Evolutionary conservation across 2,113 vertebrate genomes (phyloP).

Genomic region (Pedionomus torquatus): DNA sequence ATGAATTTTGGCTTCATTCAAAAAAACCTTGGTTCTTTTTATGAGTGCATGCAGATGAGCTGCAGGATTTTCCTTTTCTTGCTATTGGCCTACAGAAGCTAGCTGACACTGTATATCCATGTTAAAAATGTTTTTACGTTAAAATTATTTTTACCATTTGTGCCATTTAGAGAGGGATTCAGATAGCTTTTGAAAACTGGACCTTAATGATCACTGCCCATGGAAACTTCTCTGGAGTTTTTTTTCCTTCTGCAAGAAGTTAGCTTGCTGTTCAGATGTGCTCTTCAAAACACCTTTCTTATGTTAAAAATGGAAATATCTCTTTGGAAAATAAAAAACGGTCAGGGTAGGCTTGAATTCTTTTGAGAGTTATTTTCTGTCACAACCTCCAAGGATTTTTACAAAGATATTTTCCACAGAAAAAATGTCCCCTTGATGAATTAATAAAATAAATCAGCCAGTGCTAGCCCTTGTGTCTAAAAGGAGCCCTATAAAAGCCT

Average conservation of each 20-base stretch:
- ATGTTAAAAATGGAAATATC: background rate
- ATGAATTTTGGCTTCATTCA: slow-evolving; percentile 8
- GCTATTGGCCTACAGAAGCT: background rate
- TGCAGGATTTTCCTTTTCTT: background rate
- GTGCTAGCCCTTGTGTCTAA: background rate
- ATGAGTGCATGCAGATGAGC: background rate
- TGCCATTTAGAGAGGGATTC: background rate
- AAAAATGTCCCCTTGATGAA: background rate
- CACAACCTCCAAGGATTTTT: background rate
- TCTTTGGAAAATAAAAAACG: slow-evolving; percentile 46
- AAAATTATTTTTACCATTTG: background rate
- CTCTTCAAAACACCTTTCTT: background rate
- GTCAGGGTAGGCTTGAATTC: background rate
- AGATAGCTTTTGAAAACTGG: background rate
- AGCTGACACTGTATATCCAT: background rate
- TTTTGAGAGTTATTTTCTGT: slow-evolving; percentile 32
- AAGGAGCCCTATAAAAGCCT: background rate
- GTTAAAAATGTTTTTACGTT: background rate
- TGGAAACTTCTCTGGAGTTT: background rate
- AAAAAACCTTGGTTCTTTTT: background rate
- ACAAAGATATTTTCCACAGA: slow-evolving; percentile 6
- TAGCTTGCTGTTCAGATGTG: background rate
- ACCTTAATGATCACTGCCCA: background rate
- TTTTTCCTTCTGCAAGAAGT: background rate
- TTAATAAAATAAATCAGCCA: background rate